Evolutionary conservation across 2,797 vertebrate species (phyloP), one percentile per base, ranked within the genome.

Genomic region (Notoglanidium macrostoma): DNA sequence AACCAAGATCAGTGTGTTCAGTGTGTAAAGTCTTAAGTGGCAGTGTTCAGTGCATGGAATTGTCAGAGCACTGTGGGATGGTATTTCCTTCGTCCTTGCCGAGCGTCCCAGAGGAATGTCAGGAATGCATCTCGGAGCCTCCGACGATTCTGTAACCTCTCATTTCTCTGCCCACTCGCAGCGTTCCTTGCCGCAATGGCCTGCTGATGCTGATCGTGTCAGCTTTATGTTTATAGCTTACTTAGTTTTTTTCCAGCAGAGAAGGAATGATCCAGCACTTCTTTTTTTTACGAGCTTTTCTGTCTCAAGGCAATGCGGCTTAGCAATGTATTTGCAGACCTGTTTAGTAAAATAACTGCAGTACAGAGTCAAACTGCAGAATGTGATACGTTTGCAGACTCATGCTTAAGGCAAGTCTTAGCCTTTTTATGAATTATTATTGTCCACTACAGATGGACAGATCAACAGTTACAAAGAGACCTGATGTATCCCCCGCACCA

Each of bases 11-110:
- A 51, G n/a, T 44, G 15, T 46, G 54, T 73, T 54, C 4, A 32
- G 51, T 82, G 51, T 72, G 57, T 87, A n/a, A n/a, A 21, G 57
- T 57, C 32, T 51, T 63, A 61, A 81, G 32, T 35, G 65, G 49
- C 61, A 4, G 23, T 70, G 92, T 92, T 93, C 92, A 91, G 87
- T 91, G 91, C 85, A 23, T 51, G 67, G 67, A 44, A 82, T 35
- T 77, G 51, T 70, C n/a, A 10, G 63, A 85, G 81, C 40, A 59
- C 46, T 70, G 59, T 87, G 61, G 87, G 89, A 85, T 92, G 92
- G 93, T 92, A 95, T 95, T 95, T 96, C 95, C 94, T 95, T 92
- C 93, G 93, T 95, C 93, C 88, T 90, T 92, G 92, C 89, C 70
- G 89, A 93, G 92, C 90, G 92, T 94, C 95, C 93, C 92, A 29